These are phyloP conservation scores for Cephalopterus ornatus DNA, from an alignment of 2,113 vertebrate species.

Conservation along the genomic window DNA sequence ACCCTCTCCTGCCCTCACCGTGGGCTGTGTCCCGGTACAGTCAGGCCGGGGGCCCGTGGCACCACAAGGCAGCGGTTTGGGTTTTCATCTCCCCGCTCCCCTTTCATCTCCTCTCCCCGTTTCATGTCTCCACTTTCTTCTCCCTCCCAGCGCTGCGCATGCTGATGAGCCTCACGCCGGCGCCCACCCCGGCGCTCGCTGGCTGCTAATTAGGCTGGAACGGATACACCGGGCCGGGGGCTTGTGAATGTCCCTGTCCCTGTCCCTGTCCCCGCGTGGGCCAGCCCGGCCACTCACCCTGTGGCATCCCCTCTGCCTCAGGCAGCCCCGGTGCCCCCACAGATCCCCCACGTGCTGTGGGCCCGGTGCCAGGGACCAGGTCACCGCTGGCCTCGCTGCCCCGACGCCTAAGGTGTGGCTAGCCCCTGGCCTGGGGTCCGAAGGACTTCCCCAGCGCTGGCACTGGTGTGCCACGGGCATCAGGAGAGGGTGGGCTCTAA, in stretches of 20 bases:
- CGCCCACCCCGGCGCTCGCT: neutral
- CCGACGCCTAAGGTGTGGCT: fast-evolving
- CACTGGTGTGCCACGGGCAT: fast-evolving
- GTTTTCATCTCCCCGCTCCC: conserved; percentile 31
- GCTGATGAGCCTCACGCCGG: conserved; percentile 44
- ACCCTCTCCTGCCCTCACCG: neutral
- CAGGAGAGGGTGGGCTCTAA: neutral
- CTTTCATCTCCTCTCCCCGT: conserved; percentile 54
- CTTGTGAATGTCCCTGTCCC: fast-evolving
- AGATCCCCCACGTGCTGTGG: fast-evolving
- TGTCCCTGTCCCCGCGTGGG: fast-evolving
- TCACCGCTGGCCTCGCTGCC: fast-evolving
- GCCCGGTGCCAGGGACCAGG: fast-evolving
- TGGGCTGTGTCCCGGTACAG: fast-evolving
- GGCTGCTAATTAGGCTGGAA: conserved; percentile 14
- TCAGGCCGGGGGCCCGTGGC: fast-evolving
- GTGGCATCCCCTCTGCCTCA: fast-evolving
- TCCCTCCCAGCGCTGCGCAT: conserved; percentile 46
- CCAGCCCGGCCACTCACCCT: fast-evolving
- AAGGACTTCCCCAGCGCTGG: neutral
- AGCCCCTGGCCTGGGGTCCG: neutral
- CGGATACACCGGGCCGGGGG: neutral
- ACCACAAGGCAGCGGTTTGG: neutral
- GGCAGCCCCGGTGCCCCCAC: fast-evolving
- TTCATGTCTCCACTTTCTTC: conserved; percentile 68